phyloP scores from a whole-genome alignment of 2,888 invertebrate genomes.

The Hesperia comma region DNA sequence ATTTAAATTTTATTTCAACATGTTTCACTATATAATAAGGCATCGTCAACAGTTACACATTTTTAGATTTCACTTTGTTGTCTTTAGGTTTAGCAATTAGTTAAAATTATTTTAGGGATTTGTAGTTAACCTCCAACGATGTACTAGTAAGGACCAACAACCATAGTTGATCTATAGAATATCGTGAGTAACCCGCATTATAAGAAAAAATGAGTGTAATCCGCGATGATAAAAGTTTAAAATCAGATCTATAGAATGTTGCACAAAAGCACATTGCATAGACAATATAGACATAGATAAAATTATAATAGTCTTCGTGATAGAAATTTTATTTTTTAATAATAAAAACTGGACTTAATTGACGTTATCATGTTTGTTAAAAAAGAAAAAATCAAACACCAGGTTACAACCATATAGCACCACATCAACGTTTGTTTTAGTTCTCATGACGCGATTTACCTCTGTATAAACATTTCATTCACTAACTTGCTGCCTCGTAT shows the following conservation, averaged over 20 bases:
- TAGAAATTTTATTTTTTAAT: too few relatives aligned
- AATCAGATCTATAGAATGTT: slow-evolving; percentile 2
- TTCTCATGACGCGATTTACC: slow-evolving; percentile 4
- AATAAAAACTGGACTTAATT: too few relatives aligned
- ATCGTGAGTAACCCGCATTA: too few relatives aligned
- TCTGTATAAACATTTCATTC: slow-evolving; percentile 7
- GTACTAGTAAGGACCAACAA: neutral
- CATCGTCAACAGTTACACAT: too few relatives aligned
- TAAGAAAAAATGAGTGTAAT: too few relatives aligned
- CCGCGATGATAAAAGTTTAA: too few relatives aligned
- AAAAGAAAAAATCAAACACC: neutral
- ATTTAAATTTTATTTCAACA: too few relatives aligned
- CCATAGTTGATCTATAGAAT: slow-evolving; percentile 3
- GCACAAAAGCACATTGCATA: slow-evolving; percentile 3
- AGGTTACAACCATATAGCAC: slow-evolving; percentile 19
- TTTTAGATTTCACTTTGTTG: too few relatives aligned
- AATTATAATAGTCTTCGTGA: neutral
- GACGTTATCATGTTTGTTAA: neutral
- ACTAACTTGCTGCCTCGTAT: slow-evolving; percentile 10
- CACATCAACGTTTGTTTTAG: slow-evolving; percentile 25
- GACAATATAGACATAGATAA: neutral
- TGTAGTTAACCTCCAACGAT: neutral
- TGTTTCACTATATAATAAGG: too few relatives aligned
- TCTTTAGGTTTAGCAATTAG: too few relatives aligned
- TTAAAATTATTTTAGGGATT: neutral